Evolutionary conservation across 2,888 invertebrate species (phyloP).

Genomic region (Penaeus monodon): DNA sequence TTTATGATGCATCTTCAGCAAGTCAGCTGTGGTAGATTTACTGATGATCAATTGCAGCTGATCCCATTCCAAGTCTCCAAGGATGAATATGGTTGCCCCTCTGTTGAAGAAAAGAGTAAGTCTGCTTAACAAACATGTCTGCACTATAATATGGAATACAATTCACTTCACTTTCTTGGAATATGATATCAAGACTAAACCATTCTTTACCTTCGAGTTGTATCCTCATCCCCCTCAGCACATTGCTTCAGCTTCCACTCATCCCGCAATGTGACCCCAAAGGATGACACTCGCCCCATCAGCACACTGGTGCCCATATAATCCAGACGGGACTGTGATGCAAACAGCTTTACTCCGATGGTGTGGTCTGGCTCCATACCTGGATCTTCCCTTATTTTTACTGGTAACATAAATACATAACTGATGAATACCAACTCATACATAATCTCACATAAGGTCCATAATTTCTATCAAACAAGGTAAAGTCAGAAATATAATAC

Average conservation of each 20-base stretch:
- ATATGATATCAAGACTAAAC: neutral
- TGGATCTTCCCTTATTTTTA: constrained; percentile 90
- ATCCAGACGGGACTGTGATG: constrained; percentile 90
- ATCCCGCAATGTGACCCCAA: constrained; percentile 85
- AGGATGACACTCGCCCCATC: constrained; percentile 87
- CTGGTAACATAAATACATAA: constrained; percentile 70
- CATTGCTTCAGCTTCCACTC: constrained; percentile 83
- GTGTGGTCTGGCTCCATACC: constrained; percentile 91
- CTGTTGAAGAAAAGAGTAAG: constrained; percentile 70
- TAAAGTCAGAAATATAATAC: too few species aligned
- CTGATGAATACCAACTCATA: neutral
- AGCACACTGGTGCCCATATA: constrained; percentile 98
- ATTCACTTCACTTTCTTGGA: too few species aligned
- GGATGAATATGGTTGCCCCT: constrained; percentile 90
- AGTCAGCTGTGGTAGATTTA: constrained; percentile 95
- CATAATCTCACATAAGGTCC: too few species aligned
- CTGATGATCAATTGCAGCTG: constrained; percentile 97
- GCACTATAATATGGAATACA: neutral
- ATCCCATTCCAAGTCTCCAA: constrained; percentile 94
- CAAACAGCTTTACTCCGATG: constrained; percentile 83
- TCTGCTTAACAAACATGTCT: too few species aligned
- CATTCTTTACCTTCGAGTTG: constrained; percentile 57
- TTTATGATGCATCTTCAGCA: constrained; percentile 96
- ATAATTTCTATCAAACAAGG: too few species aligned
- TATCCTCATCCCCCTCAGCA: constrained; percentile 50